Percentiles rank a stretch among this genome's conserved stretches.
Evolutionary conservation across 2,888 invertebrate genomes (phyloP).

Genomic region (Trachelus tabidus): DNA sequence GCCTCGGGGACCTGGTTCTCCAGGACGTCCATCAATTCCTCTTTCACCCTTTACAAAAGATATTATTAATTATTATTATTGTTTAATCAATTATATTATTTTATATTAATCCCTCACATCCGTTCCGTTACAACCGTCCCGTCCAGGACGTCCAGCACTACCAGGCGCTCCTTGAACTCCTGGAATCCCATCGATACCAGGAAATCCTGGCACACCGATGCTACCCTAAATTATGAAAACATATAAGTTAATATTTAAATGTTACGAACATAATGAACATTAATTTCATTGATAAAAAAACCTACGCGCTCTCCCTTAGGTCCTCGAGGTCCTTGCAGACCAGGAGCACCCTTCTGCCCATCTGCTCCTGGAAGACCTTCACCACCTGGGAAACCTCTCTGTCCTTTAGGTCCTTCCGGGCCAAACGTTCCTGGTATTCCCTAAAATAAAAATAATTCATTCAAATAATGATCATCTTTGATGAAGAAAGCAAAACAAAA

Average conservation of each 20-base stretch:
- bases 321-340: slow-evolving; percentile 84
- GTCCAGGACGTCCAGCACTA: slow-evolving; percentile 82
- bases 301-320: slow-evolving; percentile 81
- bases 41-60: slow-evolving; percentile 73
- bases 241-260: background rate
- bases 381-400: slow-evolving; percentile 82
- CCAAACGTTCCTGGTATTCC: slow-evolving; percentile 82
- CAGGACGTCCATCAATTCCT: slow-evolving; percentile 77
- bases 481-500: background rate
- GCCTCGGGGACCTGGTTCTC: slow-evolving; percentile 82
- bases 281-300: slow-evolving; percentile 17
- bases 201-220: slow-evolving; percentile 88
- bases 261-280: background rate
- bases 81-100: background rate
- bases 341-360: slow-evolving; percentile 89
- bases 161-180: slow-evolving; percentile 78
- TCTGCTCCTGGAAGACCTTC: slow-evolving; percentile 90
- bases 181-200: slow-evolving; percentile 80
- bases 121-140: slow-evolving; percentile 96
- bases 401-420: slow-evolving; percentile 78
- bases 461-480: background rate
- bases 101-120: slow-evolving; percentile 74
- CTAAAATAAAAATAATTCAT: slow-evolving; percentile 61
- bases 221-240: slow-evolving; percentile 71
- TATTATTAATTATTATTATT: slow-evolving; percentile 9